Evolutionary conservation across 2,113 vertebrate genomes (phyloP).

Genomic region (Hystrix brachyura): DNA sequence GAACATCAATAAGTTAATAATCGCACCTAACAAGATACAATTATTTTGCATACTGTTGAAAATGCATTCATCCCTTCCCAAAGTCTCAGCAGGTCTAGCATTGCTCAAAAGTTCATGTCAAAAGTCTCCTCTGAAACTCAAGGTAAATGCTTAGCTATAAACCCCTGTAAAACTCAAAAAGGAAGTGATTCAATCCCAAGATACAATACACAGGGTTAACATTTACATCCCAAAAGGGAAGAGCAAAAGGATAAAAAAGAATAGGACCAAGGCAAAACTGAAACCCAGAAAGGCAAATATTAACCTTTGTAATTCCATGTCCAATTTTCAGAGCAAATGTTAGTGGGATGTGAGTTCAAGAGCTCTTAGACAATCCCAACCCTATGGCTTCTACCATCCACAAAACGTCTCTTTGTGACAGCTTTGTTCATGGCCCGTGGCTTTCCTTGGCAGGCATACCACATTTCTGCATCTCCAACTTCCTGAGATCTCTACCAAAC

Average conservation of each 20-base stretch:
- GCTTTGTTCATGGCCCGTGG: accelerated
- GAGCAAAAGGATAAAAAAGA: neutral
- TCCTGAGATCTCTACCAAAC: neutral
- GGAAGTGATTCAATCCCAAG: neutral
- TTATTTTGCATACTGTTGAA: neutral
- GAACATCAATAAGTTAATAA: neutral
- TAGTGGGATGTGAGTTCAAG: neutral
- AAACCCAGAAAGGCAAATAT: neutral
- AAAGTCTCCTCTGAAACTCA: neutral
- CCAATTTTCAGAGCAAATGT: neutral
- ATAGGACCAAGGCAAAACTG: neutral
- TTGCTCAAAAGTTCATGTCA: neutral
- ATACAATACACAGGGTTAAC: neutral
- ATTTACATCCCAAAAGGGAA: neutral
- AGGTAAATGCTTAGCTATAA: neutral
- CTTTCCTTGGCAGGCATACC: neutral
- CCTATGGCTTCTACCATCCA: neutral
- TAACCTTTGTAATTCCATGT: neutral
- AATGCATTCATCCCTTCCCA: neutral
- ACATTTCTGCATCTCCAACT: neutral
- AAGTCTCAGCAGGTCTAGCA: neutral
- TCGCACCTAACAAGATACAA: neutral
- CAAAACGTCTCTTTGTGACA: neutral
- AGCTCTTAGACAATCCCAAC: neutral
- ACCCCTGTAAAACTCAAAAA: neutral